A percentile compares a stretch with the other conserved stretches of the same genome.
These are phyloP conservation scores for Arctocebus calabarensis DNA, from an alignment of 2,797 vertebrate species.

Conservation along the genomic window DNA sequence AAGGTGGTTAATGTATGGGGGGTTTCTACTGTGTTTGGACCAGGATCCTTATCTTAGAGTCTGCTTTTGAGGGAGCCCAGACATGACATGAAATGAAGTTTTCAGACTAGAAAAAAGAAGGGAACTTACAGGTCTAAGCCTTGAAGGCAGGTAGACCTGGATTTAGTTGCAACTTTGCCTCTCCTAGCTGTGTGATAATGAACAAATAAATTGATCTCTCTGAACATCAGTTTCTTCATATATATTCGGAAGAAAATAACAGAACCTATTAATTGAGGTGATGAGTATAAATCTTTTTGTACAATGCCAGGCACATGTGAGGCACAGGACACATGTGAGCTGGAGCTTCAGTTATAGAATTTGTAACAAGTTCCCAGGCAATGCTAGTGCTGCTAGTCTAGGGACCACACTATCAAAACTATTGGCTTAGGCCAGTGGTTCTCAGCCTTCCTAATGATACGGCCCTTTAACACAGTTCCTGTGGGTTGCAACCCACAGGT, in stretches of 20 bases:
- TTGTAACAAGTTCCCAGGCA: background rate
- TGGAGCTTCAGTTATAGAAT: no score
- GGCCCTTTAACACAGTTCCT: no score
- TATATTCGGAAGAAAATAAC: background rate
- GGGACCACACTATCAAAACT: background rate
- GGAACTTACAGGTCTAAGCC: background rate
- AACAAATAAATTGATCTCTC: background rate
- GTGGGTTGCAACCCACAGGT: no score
- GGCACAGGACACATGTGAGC: background rate
- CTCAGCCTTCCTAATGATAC: no score
- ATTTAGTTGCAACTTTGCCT: background rate
- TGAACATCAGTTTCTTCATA: background rate
- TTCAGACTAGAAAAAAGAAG: background rate
- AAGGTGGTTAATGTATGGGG: no score
- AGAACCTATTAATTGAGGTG: background rate
- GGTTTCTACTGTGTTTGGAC: background rate
- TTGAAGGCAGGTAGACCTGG: background rate
- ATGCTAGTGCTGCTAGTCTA: background rate
- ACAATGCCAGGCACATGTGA: background rate
- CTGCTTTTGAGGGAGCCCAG: background rate
- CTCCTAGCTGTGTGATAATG: background rate
- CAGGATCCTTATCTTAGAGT: background rate
- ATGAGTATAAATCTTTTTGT: background rate
- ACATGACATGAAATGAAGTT: background rate
- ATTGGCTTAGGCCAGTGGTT: background rate